phyloP scores from a whole-genome alignment of 2,888 invertebrate species.

The Glaucopsyche alexis region DNA sequence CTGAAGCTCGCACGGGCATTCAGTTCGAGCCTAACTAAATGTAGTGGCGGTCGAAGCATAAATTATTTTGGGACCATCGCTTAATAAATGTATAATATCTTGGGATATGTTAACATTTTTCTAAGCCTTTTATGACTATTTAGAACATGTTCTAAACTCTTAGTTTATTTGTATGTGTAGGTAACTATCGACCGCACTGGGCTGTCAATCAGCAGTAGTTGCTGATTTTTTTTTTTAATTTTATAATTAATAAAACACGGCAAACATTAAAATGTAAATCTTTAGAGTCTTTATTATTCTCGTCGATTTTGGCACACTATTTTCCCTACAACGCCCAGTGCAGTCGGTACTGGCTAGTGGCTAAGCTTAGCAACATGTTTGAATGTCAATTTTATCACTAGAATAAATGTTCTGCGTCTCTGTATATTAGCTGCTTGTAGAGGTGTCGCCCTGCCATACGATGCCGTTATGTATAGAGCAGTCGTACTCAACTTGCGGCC shows the following conservation, averaged over 20 bases:
- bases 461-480: constrained; percentile 53
- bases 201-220: not conserved
- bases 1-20: not conserved
- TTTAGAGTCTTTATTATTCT: no score
- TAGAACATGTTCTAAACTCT: constrained; percentile 15
- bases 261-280: no score
- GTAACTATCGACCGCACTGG: not conserved
- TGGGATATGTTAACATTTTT: constrained; percentile 44
- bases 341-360: not conserved
- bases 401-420: constrained; percentile 30
- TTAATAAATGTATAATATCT: constrained; percentile 42
- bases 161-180: constrained; percentile 4
- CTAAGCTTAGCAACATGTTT: constrained; percentile 30
- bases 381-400: constrained; percentile 29
- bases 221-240: not conserved
- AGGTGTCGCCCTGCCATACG: constrained; percentile 60
- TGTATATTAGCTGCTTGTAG: constrained; percentile 41
- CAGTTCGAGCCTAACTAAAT: not conserved
- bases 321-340: not conserved
- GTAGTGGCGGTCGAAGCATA: constrained; percentile 33
- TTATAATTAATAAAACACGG: no score
- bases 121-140: constrained; percentile 30
- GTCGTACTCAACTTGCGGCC: no score
- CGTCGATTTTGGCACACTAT: no score
- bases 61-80: constrained; percentile 61